Evolutionary conservation across 2,113 vertebrate species (phyloP).

Genomic region (Chlamydotis undulata): DNA sequence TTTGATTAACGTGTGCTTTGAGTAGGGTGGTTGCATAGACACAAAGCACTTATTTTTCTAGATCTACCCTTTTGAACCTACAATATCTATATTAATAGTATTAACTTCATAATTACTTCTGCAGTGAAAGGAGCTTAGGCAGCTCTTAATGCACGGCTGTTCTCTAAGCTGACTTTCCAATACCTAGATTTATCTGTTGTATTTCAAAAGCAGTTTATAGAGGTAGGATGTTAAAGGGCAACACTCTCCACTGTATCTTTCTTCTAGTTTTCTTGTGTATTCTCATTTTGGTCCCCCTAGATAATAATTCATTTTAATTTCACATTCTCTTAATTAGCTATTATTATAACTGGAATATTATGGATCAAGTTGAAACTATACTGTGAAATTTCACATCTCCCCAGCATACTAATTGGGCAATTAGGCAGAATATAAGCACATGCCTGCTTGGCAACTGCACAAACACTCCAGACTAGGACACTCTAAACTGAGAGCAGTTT

Average conservation of each 20-base stretch:
- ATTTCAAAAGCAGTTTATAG: not conserved
- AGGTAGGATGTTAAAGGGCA: not conserved
- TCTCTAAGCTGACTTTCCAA: slow-evolving; percentile 2
- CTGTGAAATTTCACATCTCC: not conserved
- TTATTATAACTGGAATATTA: not conserved
- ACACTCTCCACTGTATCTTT: not conserved
- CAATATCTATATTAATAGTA: not conserved
- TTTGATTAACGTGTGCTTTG: not conserved
- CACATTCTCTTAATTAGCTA: not conserved
- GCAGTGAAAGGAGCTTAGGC: not conserved
- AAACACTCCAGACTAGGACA: not conserved
- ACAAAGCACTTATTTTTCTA: not conserved
- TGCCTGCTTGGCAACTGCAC: not conserved
- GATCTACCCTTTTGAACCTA: not conserved
- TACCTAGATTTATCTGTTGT: not conserved
- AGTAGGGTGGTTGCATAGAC: not conserved
- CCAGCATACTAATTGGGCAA: not conserved
- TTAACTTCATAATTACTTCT: not conserved
- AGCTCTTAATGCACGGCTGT: not conserved
- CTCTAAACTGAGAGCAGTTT: not conserved
- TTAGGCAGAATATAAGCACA: not conserved
- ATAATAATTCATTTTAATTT: not conserved
- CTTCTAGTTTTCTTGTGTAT: not conserved
- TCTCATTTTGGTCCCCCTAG: not conserved
- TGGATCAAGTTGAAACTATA: not conserved